Evolutionary conservation across 2,797 vertebrate species (phyloP).

Genomic region (Brotula barbata): DNA sequence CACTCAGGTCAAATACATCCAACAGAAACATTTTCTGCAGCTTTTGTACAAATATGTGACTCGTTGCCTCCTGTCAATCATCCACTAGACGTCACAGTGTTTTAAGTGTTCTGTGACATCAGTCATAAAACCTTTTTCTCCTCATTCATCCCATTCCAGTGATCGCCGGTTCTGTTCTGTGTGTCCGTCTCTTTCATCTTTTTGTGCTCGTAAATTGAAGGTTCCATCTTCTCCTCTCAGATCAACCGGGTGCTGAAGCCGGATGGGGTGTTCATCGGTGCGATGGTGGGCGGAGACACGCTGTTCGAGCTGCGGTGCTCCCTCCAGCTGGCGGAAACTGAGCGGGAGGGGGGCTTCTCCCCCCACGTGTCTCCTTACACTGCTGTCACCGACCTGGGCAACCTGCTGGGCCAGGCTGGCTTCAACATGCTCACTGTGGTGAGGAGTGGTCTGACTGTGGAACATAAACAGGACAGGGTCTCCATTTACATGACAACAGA

Average conservation of each 20-base stretch:
- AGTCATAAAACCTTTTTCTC: too few species aligned
- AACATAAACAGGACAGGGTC: too few species aligned
- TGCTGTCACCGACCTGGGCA: slow-evolving; percentile 87
- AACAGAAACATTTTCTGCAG: too few species aligned
- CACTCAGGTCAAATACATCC: too few species aligned
- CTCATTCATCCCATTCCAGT: too few species aligned
- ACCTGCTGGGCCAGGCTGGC: slow-evolving; percentile 88
- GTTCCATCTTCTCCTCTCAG: slow-evolving; percentile 67
- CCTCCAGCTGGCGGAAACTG: slow-evolving; percentile 89
- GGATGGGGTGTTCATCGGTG: slow-evolving; percentile 91
- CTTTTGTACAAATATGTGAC: not conserved
- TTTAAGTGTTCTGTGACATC: too few species aligned
- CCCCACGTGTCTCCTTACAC: slow-evolving; percentile 92
- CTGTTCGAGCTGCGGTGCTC: slow-evolving; percentile 93
- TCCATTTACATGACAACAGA: too few species aligned
- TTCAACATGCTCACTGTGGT: slow-evolving; percentile 96
- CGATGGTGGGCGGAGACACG: slow-evolving; percentile 91
- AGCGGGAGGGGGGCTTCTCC: slow-evolving; percentile 92
- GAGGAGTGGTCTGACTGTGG: slow-evolving; percentile 55
- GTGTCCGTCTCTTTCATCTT: not conserved
- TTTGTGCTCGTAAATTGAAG: not conserved
- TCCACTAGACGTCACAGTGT: not conserved
- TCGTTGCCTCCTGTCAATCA: not conserved
- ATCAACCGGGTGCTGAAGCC: slow-evolving; percentile 89
- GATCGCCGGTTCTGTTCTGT: too few species aligned